Evolutionary conservation across 2,797 vertebrate species (phyloP), one percentile per base, ranked within the genome.

Genomic region (Acanthurus leucopareius): DNA sequence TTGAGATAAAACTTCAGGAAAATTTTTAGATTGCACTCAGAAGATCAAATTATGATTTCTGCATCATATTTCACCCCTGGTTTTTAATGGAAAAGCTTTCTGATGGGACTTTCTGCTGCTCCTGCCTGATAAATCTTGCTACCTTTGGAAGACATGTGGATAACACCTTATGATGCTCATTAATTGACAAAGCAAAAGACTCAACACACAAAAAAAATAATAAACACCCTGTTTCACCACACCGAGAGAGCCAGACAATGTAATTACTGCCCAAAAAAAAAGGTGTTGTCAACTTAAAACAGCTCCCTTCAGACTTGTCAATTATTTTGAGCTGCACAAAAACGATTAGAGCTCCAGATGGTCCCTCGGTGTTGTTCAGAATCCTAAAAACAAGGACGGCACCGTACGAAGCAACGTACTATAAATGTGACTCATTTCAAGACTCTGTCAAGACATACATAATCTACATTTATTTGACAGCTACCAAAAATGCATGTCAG

Each of bases 261-360:
- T 87, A 80, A 90, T 86, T 86, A 77, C 78, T 28, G 10, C 40
- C 5, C 10, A 63, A 60, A 40, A 80, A 75, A 74, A 58, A 68
- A 74, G 71, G 53, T 80, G 77, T 60, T 84, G 80, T 84, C 80
- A 75, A 70, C 77, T 74, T 72, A 59, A 86, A 88, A 83, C 56
- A 63, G 73, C 77, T 87, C 74, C 73, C 57, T 66, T 73, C 38
- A 73, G 65, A 88, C 60, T 49, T 80, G 82, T 90, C 72, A 80
- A 52, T 83, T 88, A 84, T 88, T 76, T 72, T 70, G 53, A 80
- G 69, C 59, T 13, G 22, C 66, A 80, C 53, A 67, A 73, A 79
- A 73, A 65, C 20, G 13, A 86, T 83, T 79, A 74, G 77, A 62
- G 71, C 78, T 86, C 73, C 82, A 86, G 82, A 77, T 84, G 83